phyloP scores from a whole-genome alignment of 2,888 invertebrate genomes.

The Cordilura impudica region DNA sequence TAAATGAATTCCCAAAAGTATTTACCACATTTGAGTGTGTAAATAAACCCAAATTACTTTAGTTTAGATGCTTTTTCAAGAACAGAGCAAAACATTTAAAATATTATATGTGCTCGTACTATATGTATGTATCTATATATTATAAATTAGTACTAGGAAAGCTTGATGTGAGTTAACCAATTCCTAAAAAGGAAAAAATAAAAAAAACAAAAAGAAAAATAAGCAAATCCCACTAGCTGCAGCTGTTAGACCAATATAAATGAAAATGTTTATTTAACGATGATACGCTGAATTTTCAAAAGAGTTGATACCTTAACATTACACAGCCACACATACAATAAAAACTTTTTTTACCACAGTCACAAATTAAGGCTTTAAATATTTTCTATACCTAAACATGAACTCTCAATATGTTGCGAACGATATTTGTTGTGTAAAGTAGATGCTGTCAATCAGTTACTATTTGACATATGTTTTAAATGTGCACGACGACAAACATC shows the following conservation, averaged over 20 bases:
- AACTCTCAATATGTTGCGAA: background rate
- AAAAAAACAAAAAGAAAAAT: background rate
- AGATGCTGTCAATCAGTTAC: background rate
- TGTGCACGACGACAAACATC: slow-evolving; percentile 15
- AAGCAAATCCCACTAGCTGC: slow-evolving; percentile 36
- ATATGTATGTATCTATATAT: background rate
- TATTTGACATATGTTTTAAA: slow-evolving; percentile 34
- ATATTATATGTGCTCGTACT: background rate
- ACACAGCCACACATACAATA: background rate
- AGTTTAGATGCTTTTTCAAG: slow-evolving; percentile 14
- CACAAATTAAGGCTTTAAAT: background rate
- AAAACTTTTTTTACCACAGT: background rate
- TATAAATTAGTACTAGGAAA: background rate
- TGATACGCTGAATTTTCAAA: slow-evolving; percentile 28
- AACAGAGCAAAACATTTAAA: background rate
- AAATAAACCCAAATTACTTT: slow-evolving; percentile 45
- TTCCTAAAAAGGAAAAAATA: slow-evolving; percentile 1
- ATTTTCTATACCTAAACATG: background rate
- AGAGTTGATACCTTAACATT: background rate
- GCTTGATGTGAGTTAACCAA: background rate
- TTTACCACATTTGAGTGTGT: slow-evolving; percentile 35
- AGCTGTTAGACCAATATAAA: slow-evolving; percentile 39
- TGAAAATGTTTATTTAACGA: slow-evolving; percentile 52
- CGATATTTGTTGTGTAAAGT: background rate
- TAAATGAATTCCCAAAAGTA: slow-evolving; percentile 50